A percentile compares a stretch with the other conserved stretches of the same genome.
These are phyloP conservation scores for Ptychodera flava DNA, from an alignment of 35 echinoderm and acorn worm genomes.

Conservation along the genomic window DNA sequence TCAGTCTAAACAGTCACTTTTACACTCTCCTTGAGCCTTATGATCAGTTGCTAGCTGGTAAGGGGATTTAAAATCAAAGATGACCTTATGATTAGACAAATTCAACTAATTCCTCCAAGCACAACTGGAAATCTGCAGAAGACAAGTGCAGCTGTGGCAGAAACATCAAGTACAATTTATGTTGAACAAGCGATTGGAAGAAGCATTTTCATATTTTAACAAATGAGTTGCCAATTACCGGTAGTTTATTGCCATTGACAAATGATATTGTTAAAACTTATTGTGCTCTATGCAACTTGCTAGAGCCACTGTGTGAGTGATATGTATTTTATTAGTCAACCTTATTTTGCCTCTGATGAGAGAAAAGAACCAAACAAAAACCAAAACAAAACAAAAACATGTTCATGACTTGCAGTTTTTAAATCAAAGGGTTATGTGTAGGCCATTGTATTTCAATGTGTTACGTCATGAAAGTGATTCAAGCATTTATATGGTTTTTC, in stretches of 20 bases:
- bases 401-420: too few relatives aligned
- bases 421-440: too few relatives aligned
- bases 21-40: neutral
- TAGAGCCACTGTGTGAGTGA: too few relatives aligned
- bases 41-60: constrained; percentile 24
- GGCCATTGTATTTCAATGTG: too few relatives aligned
- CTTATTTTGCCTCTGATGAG: too few relatives aligned
- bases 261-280: neutral
- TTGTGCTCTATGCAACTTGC: neutral
- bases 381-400: too few relatives aligned
- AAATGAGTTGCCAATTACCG: neutral
- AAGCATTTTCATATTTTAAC: constrained; percentile 1
- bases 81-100: neutral
- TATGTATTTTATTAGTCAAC: too few relatives aligned
- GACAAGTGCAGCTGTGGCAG: neutral
- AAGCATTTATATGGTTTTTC: too few relatives aligned
- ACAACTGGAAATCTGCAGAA: neutral
- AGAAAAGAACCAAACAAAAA: too few relatives aligned
- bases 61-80: constrained; percentile 30
- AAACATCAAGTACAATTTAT: constrained; percentile 15
- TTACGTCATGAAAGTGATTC: too few relatives aligned
- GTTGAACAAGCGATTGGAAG: constrained; percentile 12
- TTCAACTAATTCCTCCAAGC: constrained; percentile 10
- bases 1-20: constrained; percentile 16
- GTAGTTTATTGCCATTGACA: neutral